A percentile compares a stretch with the other conserved stretches of the same genome.
Conservation (phyloP, 2,888 invertebrate genomes). For the Ormyrus nitidulus region DNA sequence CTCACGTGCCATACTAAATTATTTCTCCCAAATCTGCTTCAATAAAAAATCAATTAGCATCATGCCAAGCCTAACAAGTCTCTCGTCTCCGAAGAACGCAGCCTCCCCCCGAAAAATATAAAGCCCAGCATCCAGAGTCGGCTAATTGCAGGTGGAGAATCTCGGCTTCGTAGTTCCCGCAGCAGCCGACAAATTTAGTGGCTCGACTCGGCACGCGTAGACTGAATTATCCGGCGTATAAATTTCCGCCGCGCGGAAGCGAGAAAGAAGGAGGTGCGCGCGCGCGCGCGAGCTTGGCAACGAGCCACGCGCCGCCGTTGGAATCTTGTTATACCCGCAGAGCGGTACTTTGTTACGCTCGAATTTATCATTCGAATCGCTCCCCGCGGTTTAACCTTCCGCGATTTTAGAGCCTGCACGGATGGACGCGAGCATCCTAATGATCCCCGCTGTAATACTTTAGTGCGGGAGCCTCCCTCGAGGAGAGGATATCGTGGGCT, state of each 20-base stretch:
- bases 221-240: constrained; percentile 50
- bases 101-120: no score
- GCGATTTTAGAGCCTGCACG: neutral
- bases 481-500: no score
- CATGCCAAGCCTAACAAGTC: no score
- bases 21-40: no score
- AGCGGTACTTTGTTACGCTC: constrained; percentile 20
- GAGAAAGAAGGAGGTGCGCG: constrained; percentile 35
- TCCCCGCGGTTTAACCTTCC: neutral
- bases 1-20: no score
- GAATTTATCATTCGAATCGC: constrained; percentile 43
- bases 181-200: constrained; percentile 39
- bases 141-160: constrained; percentile 14
- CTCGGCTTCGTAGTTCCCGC: neutral
- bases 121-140: neutral
- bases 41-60: no score
- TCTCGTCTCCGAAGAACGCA: no score
- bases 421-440: neutral
- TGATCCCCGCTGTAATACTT: neutral
- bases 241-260: constrained; percentile 27
- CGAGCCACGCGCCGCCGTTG: constrained; percentile 24
- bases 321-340: constrained; percentile 38
- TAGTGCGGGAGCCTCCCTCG: neutral
- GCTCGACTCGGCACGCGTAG: constrained; percentile 5
- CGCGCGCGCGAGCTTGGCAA: constrained; percentile 29